These are phyloP conservation scores for Rhinella marina DNA, from an alignment of 2,797 vertebrate genomes.

Conservation along the genomic window DNA sequence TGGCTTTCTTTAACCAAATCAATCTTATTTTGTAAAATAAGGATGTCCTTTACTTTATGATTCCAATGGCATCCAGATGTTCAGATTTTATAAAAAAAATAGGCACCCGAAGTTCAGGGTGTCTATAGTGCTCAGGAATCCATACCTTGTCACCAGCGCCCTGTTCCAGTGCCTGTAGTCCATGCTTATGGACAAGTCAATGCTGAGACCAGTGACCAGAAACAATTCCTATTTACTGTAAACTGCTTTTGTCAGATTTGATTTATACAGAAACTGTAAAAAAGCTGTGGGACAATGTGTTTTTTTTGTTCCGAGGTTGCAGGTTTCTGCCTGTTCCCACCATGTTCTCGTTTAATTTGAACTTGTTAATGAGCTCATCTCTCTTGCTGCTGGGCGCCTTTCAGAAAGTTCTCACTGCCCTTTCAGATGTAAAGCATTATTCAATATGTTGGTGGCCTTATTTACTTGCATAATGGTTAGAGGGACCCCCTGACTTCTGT, in stretches of 20 bases:
- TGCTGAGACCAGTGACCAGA: too few species aligned
- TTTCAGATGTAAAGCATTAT: not conserved
- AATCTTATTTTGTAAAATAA: too few species aligned
- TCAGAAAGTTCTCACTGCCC: not conserved
- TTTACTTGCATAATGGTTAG: not conserved
- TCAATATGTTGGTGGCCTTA: not conserved
- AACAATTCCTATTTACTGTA: too few species aligned
- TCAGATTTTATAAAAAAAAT: too few species aligned
- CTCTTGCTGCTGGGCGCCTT: not conserved
- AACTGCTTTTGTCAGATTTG: not conserved
- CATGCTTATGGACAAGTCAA: too few species aligned
- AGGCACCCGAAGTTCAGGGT: too few species aligned
- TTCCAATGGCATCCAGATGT: too few species aligned
- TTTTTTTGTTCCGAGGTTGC: not conserved
- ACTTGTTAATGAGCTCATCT: conserved; percentile 12
- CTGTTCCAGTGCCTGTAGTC: too few species aligned
- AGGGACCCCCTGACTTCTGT: not conserved
- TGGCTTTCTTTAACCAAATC: too few species aligned
- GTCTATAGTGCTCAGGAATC: too few species aligned
- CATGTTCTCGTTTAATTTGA: not conserved
- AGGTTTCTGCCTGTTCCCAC: not conserved
- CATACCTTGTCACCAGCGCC: too few species aligned
- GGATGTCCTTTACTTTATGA: too few species aligned
- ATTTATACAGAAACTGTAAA: not conserved
- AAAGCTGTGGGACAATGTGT: not conserved